A percentile compares a stretch with the other conserved stretches of the same genome.
Evolutionary conservation across 1,140 invertebrate genomes (phyloP).

Genomic region (Drosophila pseudoananassae): DNA sequence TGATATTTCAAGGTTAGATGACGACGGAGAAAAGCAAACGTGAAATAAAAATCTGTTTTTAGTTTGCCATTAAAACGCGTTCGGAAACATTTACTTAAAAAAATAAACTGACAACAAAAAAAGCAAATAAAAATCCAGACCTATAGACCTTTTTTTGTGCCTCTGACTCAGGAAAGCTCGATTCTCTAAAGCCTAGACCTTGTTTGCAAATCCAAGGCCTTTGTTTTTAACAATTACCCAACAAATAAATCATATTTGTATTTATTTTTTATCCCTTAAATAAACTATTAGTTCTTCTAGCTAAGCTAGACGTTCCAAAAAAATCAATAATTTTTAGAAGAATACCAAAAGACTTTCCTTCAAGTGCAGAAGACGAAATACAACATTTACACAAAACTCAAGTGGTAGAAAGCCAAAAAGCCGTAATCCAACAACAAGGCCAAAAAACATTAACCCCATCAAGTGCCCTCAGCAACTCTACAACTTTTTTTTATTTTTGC

Average conservation of each 20-base stretch:
- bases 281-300: too few relatives aligned
- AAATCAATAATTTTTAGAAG: too few relatives aligned
- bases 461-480: conserved; percentile 25
- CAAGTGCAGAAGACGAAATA: conserved; percentile 7
- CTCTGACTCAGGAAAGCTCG: too few relatives aligned
- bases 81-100: conserved; percentile 9
- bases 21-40: conserved; percentile 28
- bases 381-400: conserved; percentile 33
- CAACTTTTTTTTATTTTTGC: conserved; percentile 3
- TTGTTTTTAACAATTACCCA: too few relatives aligned
- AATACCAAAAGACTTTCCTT: conserved; percentile 2
- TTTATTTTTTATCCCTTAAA: too few relatives aligned
- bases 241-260: too few relatives aligned
- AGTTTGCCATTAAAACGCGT: conserved; percentile 59
- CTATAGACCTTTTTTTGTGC: too few relatives aligned
- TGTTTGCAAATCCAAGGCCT: too few relatives aligned
- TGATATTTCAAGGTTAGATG: conserved; percentile 66
- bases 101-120: background rate
- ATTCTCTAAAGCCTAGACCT: too few relatives aligned
- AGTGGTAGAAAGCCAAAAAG: conserved; percentile 29
- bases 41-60: conserved; percentile 74
- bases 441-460: conserved; percentile 49
- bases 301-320: too few relatives aligned
- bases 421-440: background rate
- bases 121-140: conserved; percentile 12